Conservation (phyloP, 1,140 invertebrate genomes). For the Penaeus vannamei region DNA sequence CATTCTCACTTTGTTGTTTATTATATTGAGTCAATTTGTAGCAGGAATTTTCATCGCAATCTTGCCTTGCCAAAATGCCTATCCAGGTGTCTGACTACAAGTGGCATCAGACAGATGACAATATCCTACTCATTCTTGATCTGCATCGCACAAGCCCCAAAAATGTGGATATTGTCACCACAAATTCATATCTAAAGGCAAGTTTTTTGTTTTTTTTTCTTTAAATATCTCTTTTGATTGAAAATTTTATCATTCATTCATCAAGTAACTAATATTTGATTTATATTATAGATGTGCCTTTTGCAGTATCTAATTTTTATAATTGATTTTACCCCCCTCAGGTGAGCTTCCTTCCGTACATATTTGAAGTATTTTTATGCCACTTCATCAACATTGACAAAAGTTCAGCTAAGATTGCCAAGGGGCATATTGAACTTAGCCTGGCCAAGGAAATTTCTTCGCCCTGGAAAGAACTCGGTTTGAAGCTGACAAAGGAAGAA, state of each 20-base stretch:
- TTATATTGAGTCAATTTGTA: neutral
- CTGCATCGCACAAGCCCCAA: constrained; percentile 56
- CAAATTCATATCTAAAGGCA: constrained; percentile 57
- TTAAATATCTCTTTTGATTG: neutral
- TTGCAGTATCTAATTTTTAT: too few relatives aligned
- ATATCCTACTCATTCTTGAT: constrained; percentile 36
- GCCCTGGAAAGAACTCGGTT: constrained; percentile 34
- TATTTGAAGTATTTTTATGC: constrained; percentile 50
- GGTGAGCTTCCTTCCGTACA: constrained; percentile 55
- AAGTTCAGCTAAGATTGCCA: constrained; percentile 39
- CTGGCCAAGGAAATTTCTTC: constrained; percentile 16
- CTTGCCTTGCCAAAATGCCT: constrained; percentile 38
- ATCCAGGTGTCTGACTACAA: constrained; percentile 49
- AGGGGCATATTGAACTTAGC: constrained; percentile 27
- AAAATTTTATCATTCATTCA: neutral
- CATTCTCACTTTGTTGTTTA: neutral
- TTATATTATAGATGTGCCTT: too few relatives aligned
- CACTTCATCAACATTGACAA: constrained; percentile 46
- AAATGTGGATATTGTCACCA: constrained; percentile 55
- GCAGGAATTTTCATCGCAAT: too few relatives aligned
- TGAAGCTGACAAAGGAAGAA: constrained; percentile 48
- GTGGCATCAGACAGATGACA: constrained; percentile 51
- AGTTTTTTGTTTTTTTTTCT: neutral
- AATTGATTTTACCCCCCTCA: neutral
- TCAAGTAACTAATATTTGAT: too few relatives aligned